Percentiles rank a stretch among this genome's conserved stretches.
Conservation (phyloP, 2,888 invertebrate genomes). For the Troides helena region DNA sequence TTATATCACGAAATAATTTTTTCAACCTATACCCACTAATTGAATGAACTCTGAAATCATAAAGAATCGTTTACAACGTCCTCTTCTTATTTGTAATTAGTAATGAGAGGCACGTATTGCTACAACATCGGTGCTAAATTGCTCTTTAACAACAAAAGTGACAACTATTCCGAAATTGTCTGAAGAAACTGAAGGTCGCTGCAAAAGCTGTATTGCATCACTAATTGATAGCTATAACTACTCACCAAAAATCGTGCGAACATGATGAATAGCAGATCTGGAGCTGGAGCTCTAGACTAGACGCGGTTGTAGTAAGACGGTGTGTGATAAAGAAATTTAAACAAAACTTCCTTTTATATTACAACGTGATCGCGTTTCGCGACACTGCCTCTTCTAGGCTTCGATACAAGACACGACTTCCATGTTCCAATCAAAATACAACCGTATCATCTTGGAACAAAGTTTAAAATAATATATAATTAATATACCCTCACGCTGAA, state of each 20-base stretch:
- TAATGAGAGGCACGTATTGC: neutral
- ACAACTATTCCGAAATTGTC: conserved; percentile 10
- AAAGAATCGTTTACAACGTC: neutral
- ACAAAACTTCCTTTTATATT: conserved; percentile 78
- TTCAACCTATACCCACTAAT: too few relatives aligned
- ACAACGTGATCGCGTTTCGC: conserved; percentile 78
- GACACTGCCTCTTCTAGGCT: conserved; percentile 67
- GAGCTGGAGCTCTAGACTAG: conserved; percentile 55
- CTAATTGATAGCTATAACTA: conserved; percentile 34
- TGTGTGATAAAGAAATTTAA: conserved; percentile 77
- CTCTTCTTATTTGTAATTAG: neutral
- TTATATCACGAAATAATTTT: too few relatives aligned
- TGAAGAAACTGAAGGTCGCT: conserved; percentile 28
- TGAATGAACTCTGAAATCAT: too few relatives aligned
- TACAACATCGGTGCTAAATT: conserved; percentile 2
- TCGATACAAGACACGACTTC: conserved; percentile 45
- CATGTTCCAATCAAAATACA: conserved; percentile 35
- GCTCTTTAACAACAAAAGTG: conserved; percentile 8
- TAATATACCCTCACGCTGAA: neutral
- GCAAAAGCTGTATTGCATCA: conserved; percentile 8
- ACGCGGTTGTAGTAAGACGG: conserved; percentile 59
- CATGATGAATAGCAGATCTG: conserved; percentile 58
- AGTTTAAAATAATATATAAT: conserved; percentile 2
- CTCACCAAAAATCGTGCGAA: conserved; percentile 77
- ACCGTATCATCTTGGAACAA: conserved; percentile 19